Percentiles rank a stretch among this genome's conserved stretches.
phyloP scores from a whole-genome alignment of 2,797 vertebrate genomes.

The Picus viridis region DNA sequence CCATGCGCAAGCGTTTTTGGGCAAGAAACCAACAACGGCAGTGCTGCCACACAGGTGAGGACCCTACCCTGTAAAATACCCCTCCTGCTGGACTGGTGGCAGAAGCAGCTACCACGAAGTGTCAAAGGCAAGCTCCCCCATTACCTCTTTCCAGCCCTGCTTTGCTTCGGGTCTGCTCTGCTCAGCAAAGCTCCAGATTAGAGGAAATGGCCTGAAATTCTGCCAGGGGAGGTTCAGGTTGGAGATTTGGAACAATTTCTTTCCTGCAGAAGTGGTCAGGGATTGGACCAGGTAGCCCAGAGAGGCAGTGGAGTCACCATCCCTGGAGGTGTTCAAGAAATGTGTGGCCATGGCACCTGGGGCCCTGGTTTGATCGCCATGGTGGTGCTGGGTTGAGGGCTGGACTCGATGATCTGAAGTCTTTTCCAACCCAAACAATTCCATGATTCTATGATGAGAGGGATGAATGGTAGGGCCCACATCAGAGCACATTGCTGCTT shows the following conservation, averaged over 20 bases:
- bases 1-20: background rate
- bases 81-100: background rate
- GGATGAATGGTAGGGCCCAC: background rate
- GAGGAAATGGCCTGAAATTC: too few species aligned
- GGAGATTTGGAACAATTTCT: too few species aligned
- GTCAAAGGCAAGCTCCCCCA: background rate
- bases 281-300: too few species aligned
- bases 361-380: too few species aligned
- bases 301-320: too few species aligned
- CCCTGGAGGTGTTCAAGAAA: too few species aligned
- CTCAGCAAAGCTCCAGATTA: background rate
- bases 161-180: background rate
- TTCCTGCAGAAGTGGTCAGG: too few species aligned
- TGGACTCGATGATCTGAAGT: too few species aligned
- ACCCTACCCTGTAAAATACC: background rate
- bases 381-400: too few species aligned
- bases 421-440: too few species aligned
- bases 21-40: background rate
- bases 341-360: too few species aligned
- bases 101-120: fast-evolving
- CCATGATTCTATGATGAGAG: background rate
- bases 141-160: background rate
- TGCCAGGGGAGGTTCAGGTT: too few species aligned
- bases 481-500: fast-evolving
- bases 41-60: background rate